Base-by-base conservation (phyloP, 1,140 invertebrate species). In the Drosophila kurseongensis region DNA sequence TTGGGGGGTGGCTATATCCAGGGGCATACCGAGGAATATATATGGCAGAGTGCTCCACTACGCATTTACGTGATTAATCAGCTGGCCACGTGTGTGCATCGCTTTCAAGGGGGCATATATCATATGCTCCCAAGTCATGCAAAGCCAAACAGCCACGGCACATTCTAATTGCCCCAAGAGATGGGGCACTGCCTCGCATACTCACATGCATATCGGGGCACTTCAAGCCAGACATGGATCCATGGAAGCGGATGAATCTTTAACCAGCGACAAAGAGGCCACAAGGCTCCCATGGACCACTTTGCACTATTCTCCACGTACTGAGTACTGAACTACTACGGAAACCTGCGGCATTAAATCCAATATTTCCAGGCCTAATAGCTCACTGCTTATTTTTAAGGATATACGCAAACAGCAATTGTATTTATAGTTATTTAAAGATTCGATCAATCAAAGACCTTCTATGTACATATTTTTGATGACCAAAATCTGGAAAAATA, bases 61-160 rank as follows among this genome's bases (percentile, higher is more conserved):
- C 84, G 84, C 83, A 86, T 89, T 88, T 86, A 86, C 83, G 83
- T 86, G 83, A 86, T 86, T 86, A 86, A 83, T 88, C 83, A 88
- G 83, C 65, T 83, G 84, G 75, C 84, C 83, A 88, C 83, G 84
- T 88, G 82, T 79, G 72, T 75, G 65, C 68, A 57, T 69, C 67
- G 67, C 69, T 56, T 50, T 66, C 38, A 42, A 52, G 48, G 42
- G n/a, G 42, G 42, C 16, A 23, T 36, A 41, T 10, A 58, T 59
- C 78, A 86, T 88, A 88, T 86, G 83, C 67, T 62, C 36, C 72
- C 66, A 79, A 88, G 83, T 86, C 83, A 86, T 86, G 83, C 83
- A 88, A 86, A 83, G 71, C 32, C 75, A 67, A 61, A 57, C 44
- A 54, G 65, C 80, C 51, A 81, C 71, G 69, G 50, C 55, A 36